phyloP scores from a whole-genome alignment of 2,888 invertebrate species.

The Microctonus hyperodae region DNA sequence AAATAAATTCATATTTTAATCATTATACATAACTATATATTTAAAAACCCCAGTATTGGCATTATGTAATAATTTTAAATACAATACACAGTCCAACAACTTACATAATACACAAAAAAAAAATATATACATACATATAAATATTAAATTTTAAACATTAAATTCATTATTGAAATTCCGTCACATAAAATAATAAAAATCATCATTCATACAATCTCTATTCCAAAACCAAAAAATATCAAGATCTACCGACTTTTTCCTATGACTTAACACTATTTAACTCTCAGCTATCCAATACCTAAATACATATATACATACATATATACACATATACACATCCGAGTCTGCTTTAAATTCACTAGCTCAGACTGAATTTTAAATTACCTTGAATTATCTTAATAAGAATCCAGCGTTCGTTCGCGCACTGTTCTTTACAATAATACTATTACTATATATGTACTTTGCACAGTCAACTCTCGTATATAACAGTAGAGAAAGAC shows the following conservation, averaged over 20 bases:
- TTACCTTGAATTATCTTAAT: constrained; percentile 54
- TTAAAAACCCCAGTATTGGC: neutral
- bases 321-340: neutral
- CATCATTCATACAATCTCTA: neutral
- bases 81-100: neutral
- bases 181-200: constrained; percentile 8
- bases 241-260: too few relatives aligned
- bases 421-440: constrained; percentile 17
- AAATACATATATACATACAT: neutral
- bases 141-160: constrained; percentile 5
- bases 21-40: neutral
- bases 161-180: neutral
- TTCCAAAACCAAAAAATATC: too few relatives aligned
- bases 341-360: constrained; percentile 47
- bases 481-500: neutral
- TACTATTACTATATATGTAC: neutral
- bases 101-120: neutral
- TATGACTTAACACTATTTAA: too few relatives aligned
- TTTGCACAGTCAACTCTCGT: neutral
- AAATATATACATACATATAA: neutral
- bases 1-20: too few relatives aligned
- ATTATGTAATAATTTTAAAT: neutral
- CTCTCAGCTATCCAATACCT: too few relatives aligned
- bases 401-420: constrained; percentile 47
- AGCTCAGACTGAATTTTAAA: constrained; percentile 51